Conservation (phyloP, 2,113 vertebrate species). For the Actenoides lindsayi region DNA sequence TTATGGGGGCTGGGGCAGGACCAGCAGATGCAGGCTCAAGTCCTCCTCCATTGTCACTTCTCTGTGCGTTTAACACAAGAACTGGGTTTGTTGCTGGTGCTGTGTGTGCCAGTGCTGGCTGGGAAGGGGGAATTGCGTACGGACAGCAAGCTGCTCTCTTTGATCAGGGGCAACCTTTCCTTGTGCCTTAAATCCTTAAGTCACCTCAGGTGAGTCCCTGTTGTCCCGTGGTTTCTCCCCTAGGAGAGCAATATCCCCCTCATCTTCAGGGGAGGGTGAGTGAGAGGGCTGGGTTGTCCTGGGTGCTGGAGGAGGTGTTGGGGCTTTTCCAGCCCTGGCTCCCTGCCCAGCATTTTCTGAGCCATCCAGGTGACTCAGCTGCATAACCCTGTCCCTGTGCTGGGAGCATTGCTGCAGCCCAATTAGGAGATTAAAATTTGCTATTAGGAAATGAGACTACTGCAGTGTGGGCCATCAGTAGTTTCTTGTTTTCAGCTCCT, state of each 20-base stretch:
- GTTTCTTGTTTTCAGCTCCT: not conserved
- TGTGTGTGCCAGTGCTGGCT: rapidly evolving
- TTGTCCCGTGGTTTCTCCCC: not conserved
- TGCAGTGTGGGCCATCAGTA: not conserved
- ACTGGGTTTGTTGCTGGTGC: not conserved
- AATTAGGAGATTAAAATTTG: conserved; percentile 6
- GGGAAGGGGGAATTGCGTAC: rapidly evolving
- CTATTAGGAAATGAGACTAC: not conserved
- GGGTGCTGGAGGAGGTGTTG: not conserved
- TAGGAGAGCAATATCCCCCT: not conserved
- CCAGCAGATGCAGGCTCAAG: not conserved
- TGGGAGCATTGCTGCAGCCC: not conserved
- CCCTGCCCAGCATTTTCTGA: not conserved
- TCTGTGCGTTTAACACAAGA: not conserved
- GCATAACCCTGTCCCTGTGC: not conserved
- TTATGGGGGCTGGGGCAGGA: not conserved
- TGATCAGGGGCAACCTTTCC: not conserved
- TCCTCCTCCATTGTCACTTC: not conserved
- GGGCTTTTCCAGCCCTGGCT: not conserved
- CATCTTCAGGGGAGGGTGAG: not conserved
- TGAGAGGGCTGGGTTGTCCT: not conserved
- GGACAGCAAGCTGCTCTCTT: not conserved
- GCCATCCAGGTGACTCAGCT: not conserved
- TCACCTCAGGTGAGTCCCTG: not conserved
- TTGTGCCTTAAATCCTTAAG: not conserved